Evolutionary conservation across 2,888 invertebrate species (phyloP).

Genomic region (Mechanitis messenoides): DNA sequence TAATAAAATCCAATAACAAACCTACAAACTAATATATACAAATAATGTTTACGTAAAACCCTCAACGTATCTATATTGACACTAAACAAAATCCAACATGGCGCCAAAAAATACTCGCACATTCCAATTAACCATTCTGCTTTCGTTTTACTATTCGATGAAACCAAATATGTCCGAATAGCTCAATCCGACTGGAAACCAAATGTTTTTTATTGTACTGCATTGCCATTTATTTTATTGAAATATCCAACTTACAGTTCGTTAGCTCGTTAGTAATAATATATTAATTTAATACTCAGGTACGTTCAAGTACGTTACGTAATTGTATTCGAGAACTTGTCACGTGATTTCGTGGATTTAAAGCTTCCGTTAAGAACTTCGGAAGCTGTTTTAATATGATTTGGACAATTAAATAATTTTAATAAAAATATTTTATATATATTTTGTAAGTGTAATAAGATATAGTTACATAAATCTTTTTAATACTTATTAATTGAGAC

Average conservation of each 20-base stretch:
- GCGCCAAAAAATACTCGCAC: slow-evolving; percentile 3
- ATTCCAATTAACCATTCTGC: slow-evolving; percentile 25
- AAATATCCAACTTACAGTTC: slow-evolving; percentile 48
- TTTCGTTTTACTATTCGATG: slow-evolving; percentile 32
- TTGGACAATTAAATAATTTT: too few species aligned
- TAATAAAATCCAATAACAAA: background rate
- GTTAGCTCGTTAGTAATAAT: slow-evolving; percentile 38
- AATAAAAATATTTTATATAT: too few species aligned
- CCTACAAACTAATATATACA: background rate
- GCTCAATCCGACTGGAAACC: slow-evolving; percentile 43
- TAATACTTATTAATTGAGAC: too few species aligned
- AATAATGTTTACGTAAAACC: background rate
- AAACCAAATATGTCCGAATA: slow-evolving; percentile 49
- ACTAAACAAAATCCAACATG: slow-evolving; percentile 2
- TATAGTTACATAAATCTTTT: too few species aligned
- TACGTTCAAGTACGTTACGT: slow-evolving; percentile 34
- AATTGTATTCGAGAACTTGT: background rate
- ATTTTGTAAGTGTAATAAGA: too few species aligned
- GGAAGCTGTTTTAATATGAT: too few species aligned
- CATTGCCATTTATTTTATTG: slow-evolving; percentile 50
- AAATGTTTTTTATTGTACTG: slow-evolving; percentile 40
- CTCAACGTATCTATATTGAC: background rate
- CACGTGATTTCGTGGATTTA: background rate
- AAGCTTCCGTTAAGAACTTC: too few species aligned
- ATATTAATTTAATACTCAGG: slow-evolving; percentile 41